A percentile compares a stretch with the other conserved stretches of the same genome.
phyloP scores from a whole-genome alignment of 30 jellyfish, hydroid and myxozoan genomes.

The Morbakka virulenta region DNA sequence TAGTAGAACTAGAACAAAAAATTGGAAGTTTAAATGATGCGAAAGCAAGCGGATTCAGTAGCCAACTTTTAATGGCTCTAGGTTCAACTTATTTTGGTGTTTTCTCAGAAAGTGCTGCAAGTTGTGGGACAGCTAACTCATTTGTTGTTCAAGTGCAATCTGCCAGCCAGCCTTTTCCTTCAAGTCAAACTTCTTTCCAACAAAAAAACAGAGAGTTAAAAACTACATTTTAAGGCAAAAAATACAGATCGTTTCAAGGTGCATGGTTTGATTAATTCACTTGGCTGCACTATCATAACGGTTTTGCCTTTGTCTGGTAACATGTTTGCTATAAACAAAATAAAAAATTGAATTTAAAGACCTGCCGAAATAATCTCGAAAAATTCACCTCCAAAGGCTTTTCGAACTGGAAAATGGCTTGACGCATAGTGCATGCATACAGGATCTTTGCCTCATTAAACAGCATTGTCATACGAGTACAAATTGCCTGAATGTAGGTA shows the following conservation, averaged over 20 bases:
- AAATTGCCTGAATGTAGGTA: too few species aligned
- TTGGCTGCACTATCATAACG: background rate
- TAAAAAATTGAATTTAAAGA: too few species aligned
- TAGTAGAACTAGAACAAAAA: too few species aligned
- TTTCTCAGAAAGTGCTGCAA: background rate
- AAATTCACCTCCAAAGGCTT: too few species aligned
- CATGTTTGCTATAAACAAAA: too few species aligned
- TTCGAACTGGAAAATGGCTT: too few species aligned
- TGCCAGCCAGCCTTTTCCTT: background rate
- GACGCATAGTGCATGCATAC: too few species aligned
- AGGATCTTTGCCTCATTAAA: too few species aligned
- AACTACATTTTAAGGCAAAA: background rate
- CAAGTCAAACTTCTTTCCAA: background rate
- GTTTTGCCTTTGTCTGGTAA: background rate
- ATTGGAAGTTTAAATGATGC: too few species aligned
- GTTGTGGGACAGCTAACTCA: too few species aligned
- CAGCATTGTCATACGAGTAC: too few species aligned
- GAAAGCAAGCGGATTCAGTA: background rate
- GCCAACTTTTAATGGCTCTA: background rate
- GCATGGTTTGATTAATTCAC: background rate
- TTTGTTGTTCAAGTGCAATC: background rate
- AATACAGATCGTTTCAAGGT: background rate
- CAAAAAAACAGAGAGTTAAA: background rate
- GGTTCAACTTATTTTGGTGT: background rate
- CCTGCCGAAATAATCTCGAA: too few species aligned